phyloP scores from a whole-genome alignment of 2,797 vertebrate genomes.

The Aratinga solstitialis region DNA sequence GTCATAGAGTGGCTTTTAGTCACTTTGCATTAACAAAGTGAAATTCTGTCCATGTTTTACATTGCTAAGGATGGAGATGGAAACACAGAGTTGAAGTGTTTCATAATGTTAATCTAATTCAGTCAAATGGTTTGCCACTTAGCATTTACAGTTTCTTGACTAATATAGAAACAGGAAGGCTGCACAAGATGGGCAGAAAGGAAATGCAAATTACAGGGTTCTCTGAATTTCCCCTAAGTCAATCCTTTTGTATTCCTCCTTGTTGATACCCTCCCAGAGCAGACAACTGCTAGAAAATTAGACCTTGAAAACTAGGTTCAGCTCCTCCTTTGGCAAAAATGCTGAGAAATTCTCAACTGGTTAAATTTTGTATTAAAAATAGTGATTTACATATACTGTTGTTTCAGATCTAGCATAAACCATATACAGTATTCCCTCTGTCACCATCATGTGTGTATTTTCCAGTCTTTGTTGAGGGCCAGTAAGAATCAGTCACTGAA shows the following conservation, averaged over 20 bases:
- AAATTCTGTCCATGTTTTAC: background rate
- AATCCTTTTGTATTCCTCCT: background rate
- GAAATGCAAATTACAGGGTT: background rate
- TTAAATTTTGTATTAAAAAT: background rate
- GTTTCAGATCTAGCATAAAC: background rate
- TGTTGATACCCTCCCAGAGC: background rate
- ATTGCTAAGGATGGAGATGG: background rate
- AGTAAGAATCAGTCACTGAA: background rate
- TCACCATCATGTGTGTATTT: background rate
- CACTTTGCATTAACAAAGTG: background rate
- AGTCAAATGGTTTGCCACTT: background rate
- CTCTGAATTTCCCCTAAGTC: background rate
- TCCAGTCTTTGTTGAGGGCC: background rate
- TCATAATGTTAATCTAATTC: background rate
- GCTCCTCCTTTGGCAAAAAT: background rate
- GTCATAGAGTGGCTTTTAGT: background rate
- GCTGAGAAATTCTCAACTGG: background rate
- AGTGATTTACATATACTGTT: background rate
- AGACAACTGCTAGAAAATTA: background rate
- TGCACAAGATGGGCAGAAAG: background rate
- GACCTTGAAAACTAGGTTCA: background rate
- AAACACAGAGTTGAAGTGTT: background rate
- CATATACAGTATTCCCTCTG: background rate
- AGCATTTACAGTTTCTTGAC: background rate
- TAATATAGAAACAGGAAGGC: background rate